Conservation (phyloP, 1,140 invertebrate species). For the Cylas formicarius region DNA sequence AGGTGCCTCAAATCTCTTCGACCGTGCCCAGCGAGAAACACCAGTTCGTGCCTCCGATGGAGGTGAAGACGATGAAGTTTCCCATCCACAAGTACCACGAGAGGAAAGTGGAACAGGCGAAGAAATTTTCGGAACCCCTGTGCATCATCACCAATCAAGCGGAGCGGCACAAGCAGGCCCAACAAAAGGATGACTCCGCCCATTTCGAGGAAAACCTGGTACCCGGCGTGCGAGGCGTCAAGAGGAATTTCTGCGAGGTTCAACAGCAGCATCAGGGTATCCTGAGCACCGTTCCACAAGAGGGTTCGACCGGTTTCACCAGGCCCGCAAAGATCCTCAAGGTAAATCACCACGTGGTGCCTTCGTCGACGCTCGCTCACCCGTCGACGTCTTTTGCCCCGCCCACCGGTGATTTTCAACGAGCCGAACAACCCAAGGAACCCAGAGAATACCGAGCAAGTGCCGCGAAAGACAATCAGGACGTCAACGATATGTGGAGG, state of each 20-base stretch:
- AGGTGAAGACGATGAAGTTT: conserved; percentile 33
- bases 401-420: not conserved
- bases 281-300: conserved; percentile 9
- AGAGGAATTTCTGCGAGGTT: conserved; percentile 24
- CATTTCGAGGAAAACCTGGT: conserved; percentile 34
- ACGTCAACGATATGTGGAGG: conserved; percentile 33
- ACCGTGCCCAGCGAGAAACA: conserved; percentile 18
- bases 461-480: no score
- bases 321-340: conserved; percentile 16
- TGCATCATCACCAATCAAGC: conserved; percentile 39
- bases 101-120: conserved; percentile 18
- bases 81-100: conserved; percentile 31
- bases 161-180: conserved; percentile 36
- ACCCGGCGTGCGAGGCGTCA: conserved; percentile 22
- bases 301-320: not conserved
- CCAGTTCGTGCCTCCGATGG: conserved; percentile 12
- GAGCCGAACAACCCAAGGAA: not conserved
- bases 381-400: not conserved
- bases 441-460: no score
- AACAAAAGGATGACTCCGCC: conserved; percentile 29
- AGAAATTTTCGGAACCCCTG: conserved; percentile 32
- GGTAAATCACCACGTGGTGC: conserved; percentile 7
- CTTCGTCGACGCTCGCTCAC: conserved; percentile 4
- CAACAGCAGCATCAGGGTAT: conserved; percentile 15
- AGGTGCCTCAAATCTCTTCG: conserved; percentile 33